Conservation (phyloP, 2,888 invertebrate species). For the Ephialtes manifestator region DNA sequence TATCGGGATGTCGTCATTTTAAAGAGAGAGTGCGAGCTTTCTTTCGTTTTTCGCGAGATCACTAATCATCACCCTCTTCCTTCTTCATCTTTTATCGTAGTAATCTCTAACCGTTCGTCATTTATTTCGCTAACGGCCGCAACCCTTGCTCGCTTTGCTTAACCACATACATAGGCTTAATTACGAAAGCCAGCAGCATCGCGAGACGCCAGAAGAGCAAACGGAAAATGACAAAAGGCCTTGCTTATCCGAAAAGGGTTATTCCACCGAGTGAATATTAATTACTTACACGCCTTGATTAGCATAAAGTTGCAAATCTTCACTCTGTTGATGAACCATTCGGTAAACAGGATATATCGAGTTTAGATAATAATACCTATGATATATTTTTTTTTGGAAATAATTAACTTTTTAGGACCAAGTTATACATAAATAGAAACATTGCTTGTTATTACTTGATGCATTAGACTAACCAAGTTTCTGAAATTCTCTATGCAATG, state of each 20-base stretch:
- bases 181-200: background rate
- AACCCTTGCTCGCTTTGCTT: background rate
- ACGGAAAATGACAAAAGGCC: background rate
- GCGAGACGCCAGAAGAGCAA: background rate
- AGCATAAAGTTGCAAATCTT: background rate
- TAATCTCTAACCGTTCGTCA: background rate
- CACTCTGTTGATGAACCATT: background rate
- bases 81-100: background rate
- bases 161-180: background rate
- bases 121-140: background rate
- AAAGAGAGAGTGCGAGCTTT: background rate
- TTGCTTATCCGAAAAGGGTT: background rate
- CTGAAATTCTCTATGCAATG: too few relatives aligned
- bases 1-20: background rate
- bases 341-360: background rate
- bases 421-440: too few relatives aligned
- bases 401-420: too few relatives aligned
- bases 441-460: too few relatives aligned
- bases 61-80: background rate
- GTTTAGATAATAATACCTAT: background rate
- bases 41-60: background rate
- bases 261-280: slow-evolving; percentile 8
- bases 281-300: background rate
- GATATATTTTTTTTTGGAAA: too few relatives aligned
- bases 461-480: too few relatives aligned